Base-by-base conservation (phyloP, 2,888 invertebrate genomes). In the Archips crataeganus region DNA sequence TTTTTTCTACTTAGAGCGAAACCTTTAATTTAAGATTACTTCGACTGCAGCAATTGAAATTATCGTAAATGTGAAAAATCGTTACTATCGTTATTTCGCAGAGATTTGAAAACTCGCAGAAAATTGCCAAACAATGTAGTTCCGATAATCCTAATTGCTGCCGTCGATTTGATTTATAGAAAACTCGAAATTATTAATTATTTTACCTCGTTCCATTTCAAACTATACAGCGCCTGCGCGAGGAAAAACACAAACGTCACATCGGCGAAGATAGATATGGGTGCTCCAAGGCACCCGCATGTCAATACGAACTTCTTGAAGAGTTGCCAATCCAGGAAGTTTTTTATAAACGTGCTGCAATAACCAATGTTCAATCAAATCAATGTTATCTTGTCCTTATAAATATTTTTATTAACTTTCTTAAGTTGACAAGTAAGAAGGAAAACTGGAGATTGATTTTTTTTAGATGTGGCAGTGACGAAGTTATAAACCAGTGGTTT, bases 251-350 rank as follows among this genome's bases (percentile, higher is more conserved):
- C 80, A 78, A 95, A 96, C 0, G 91, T 95, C 10, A 89, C 80
- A 78, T 96, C 96, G 13, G 95, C 90, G 62, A 95, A 95, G 11
- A 90, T 82, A 23, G 93, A 87, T 4, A 96, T 83, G 0, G 96
- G 90, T 23, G 95, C 84, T 2, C 96, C 96, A 15, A 96, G 80
- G 34, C 95, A 95, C 23, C 96, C 95, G 79, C 96, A 96, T 0
- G 94, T 86, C 88, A 96, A 67, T 84, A 92, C 3, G 88, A 93
- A 84, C n/a, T 95, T 90, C 80, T 95, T 95, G 13, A 96, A 86
- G 5, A 96, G 85, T 0, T 91, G 86, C 51, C 72, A 72, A n/a
- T 72, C 57, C 32, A 72, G 8, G 39, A 68, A 72, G 8, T 54
- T 32, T 57, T 67, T 72, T n/a, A 72, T 11, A 9, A 39, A 60